These are phyloP conservation scores for Ischnus inquisitorius DNA, from an alignment of 2,888 invertebrate species.

Conservation along the genomic window DNA sequence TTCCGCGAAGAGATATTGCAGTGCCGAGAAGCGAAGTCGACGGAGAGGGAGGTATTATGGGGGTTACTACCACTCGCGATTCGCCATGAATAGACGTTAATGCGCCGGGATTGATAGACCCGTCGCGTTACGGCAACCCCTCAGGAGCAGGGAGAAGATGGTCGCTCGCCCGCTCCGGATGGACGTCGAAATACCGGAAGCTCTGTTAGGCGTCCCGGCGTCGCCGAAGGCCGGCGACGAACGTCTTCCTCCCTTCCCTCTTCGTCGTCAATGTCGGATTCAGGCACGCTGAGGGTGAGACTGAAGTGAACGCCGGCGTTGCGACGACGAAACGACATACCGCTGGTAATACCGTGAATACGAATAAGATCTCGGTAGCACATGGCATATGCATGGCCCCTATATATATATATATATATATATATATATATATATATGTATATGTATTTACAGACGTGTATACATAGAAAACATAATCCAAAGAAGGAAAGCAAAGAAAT, in stretches of 20 bases:
- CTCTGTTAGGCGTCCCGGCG: conserved; percentile 55
- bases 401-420: too few species aligned
- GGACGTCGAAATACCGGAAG: conserved; percentile 62
- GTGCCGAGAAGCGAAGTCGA: conserved; percentile 2
- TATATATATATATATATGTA: too few species aligned
- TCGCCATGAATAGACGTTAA: conserved; percentile 59
- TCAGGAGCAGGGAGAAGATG: not conserved
- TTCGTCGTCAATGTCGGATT: conserved; percentile 47
- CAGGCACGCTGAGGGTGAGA: conserved; percentile 43
- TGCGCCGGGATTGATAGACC: conserved; percentile 58
- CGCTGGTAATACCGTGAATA: conserved; percentile 45
- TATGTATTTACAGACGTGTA: too few species aligned
- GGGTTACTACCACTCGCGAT: conserved; percentile 13
- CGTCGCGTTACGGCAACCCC: conserved; percentile 21
- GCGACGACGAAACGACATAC: conserved; percentile 44
- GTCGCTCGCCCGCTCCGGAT: conserved; percentile 45
- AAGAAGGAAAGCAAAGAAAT: conserved; percentile 1
- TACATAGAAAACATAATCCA: not conserved
- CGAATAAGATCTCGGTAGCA: conserved; percentile 13
- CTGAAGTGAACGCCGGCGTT: conserved; percentile 35
- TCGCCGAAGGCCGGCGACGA: conserved; percentile 51
- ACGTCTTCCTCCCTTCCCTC: conserved; percentile 27
- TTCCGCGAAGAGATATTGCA: conserved; percentile 1
- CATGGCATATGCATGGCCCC: not conserved
- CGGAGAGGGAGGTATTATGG: not conserved